Conservation (phyloP, 2,797 vertebrate genomes). For the Leucoraja ocellata region DNA sequence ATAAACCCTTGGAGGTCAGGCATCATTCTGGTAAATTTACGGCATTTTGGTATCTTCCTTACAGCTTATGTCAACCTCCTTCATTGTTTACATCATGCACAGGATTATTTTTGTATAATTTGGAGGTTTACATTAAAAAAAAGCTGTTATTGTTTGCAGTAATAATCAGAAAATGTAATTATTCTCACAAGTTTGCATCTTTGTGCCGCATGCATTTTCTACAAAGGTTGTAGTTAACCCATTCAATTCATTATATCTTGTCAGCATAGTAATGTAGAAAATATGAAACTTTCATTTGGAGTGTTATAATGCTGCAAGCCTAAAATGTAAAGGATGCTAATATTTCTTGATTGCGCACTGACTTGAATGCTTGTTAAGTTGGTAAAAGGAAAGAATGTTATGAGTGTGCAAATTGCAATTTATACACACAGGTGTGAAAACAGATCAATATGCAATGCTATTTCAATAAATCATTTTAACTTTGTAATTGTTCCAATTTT, state of each 20-base stretch:
- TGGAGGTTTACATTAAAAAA: too few species aligned
- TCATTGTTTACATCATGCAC: too few species aligned
- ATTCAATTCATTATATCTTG: background rate
- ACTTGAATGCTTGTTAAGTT: constrained; percentile 22
- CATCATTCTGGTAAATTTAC: too few species aligned
- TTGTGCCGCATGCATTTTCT: background rate
- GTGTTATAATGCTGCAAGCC: background rate
- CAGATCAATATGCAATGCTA: background rate
- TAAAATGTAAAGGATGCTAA: background rate
- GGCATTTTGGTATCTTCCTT: too few species aligned
- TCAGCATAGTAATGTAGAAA: background rate
- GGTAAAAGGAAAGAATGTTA: background rate
- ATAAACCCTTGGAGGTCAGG: too few species aligned
- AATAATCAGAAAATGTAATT: background rate
- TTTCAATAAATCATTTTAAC: background rate
- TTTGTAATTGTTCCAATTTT: background rate
- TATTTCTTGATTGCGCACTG: background rate
- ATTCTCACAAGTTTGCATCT: background rate
- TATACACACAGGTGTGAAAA: background rate
- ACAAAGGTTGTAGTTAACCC: background rate
- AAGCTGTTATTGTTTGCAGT: background rate
- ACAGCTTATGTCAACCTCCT: too few species aligned
- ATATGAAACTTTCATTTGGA: too few species aligned
- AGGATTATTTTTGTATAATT: too few species aligned
- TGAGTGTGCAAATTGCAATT: background rate